phyloP scores from a whole-genome alignment of 2,888 invertebrate genomes.

The Isoperla grammatica region DNA sequence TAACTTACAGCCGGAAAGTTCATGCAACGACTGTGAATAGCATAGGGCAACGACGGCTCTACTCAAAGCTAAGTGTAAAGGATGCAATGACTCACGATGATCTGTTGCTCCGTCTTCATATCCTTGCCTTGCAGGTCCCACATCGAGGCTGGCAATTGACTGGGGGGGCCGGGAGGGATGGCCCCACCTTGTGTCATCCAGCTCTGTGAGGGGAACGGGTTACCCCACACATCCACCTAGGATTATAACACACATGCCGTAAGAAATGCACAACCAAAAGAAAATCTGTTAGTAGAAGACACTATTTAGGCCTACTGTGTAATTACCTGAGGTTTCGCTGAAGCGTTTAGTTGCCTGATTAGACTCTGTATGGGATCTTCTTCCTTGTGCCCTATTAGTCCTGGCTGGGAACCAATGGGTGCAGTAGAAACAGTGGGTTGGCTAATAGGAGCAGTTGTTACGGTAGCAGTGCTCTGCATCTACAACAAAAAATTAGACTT shows the following conservation, averaged over 20 bases:
- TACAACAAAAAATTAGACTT: too few species aligned
- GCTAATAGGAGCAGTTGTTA: constrained; percentile 29
- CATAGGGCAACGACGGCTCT: too few species aligned
- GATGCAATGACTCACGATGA: constrained; percentile 44
- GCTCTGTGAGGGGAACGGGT: constrained; percentile 40
- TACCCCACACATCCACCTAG: constrained; percentile 37
- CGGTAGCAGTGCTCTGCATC: constrained; percentile 36
- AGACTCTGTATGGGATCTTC: constrained; percentile 39
- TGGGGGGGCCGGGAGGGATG: constrained; percentile 39
- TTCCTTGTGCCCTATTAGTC: too few species aligned
- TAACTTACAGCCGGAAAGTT: too few species aligned
- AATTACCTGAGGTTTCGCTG: constrained; percentile 24
- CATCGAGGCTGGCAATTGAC: constrained; percentile 41
- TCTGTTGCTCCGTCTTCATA: constrained; percentile 48
- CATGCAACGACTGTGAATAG: too few species aligned
- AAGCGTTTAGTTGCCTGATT: constrained; percentile 41
- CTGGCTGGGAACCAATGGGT: too few species aligned
- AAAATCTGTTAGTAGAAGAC: too few species aligned
- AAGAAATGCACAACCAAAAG: too few species aligned
- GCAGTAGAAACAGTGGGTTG: constrained; percentile 38
- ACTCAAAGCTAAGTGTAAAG: too few species aligned
- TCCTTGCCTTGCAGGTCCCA: constrained; percentile 43
- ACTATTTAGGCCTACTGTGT: too few species aligned
- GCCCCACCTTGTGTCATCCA: constrained; percentile 41
- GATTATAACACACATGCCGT: too few species aligned